Conservation (phyloP, 2,888 invertebrate species). For the Hypomecis atomaria region DNA sequence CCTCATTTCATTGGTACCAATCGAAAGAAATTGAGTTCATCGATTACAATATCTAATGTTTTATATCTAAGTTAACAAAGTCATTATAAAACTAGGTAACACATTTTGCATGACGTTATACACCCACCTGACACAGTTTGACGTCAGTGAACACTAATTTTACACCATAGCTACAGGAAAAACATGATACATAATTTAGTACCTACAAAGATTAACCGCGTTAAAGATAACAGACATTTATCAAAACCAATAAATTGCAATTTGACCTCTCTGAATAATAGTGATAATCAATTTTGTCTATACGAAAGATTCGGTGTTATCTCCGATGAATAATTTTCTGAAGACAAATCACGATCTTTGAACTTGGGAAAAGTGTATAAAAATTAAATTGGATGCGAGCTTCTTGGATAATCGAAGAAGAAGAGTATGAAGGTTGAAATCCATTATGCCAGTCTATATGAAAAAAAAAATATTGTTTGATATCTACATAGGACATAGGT, state of each 20-base stretch:
- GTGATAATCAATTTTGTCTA: constrained; percentile 51
- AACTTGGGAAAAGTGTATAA: constrained; percentile 62
- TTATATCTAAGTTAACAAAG: no score
- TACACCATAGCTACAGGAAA: constrained; percentile 15
- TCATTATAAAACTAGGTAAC: not conserved
- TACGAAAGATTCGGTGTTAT: constrained; percentile 49
- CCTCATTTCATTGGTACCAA: no score
- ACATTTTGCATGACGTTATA: not conserved
- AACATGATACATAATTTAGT: constrained; percentile 37
- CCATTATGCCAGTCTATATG: not conserved
- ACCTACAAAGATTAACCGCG: constrained; percentile 38
- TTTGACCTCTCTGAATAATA: constrained; percentile 44
- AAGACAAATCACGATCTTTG: constrained; percentile 68
- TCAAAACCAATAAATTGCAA: constrained; percentile 45
- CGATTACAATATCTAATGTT: no score
- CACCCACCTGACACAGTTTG: not conserved
- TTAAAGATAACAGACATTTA: constrained; percentile 40
- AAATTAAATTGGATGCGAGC: constrained; percentile 60
- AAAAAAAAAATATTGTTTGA: not conserved
- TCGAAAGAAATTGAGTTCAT: no score
- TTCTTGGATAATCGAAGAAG: constrained; percentile 41
- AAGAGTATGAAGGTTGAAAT: constrained; percentile 44
- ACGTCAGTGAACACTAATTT: constrained; percentile 4
- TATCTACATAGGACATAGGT: no score
- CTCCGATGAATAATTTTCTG: constrained; percentile 50